Conservation (phyloP, 2,888 invertebrate genomes). For the Dromius quadrimaculatus region DNA sequence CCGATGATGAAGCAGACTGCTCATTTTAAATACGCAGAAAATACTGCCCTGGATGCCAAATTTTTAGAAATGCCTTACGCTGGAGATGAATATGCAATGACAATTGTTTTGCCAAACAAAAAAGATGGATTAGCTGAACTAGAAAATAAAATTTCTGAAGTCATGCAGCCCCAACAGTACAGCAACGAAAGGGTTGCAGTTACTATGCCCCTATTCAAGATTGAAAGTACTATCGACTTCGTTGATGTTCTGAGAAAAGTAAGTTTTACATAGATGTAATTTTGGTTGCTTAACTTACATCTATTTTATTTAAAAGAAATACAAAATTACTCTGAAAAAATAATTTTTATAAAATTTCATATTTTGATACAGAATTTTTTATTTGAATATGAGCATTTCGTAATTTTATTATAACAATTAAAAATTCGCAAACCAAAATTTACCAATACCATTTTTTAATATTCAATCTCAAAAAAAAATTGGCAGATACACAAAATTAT, state of each 20-base stretch:
- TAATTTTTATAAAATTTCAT: no score
- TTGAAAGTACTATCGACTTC: constrained; percentile 57
- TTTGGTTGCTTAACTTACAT: no score
- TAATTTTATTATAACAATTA: no score
- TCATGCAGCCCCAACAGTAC: constrained; percentile 54
- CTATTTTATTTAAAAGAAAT: no score
- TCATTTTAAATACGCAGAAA: constrained; percentile 42
- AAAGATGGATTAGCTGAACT: constrained; percentile 56
- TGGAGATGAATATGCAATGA: constrained; percentile 58
- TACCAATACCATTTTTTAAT: no score
- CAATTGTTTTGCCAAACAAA: constrained; percentile 58
- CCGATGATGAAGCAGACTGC: constrained; percentile 59
- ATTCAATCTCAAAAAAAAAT: no score
- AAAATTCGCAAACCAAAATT: no score
- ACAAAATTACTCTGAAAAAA: no score
- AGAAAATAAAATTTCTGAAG: constrained; percentile 54
- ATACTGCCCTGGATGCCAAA: constrained; percentile 28
- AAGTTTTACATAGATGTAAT: no score
- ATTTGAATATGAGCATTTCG: no score
- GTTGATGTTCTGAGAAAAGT: constrained; percentile 57
- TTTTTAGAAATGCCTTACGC: constrained; percentile 54
- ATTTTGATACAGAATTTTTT: no score
- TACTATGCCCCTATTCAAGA: constrained; percentile 56
- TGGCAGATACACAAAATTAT: no score
- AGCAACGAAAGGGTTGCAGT: constrained; percentile 55